Conservation (phyloP, 2,113 vertebrate genomes). For the Nothobranchius furzeri region DNA sequence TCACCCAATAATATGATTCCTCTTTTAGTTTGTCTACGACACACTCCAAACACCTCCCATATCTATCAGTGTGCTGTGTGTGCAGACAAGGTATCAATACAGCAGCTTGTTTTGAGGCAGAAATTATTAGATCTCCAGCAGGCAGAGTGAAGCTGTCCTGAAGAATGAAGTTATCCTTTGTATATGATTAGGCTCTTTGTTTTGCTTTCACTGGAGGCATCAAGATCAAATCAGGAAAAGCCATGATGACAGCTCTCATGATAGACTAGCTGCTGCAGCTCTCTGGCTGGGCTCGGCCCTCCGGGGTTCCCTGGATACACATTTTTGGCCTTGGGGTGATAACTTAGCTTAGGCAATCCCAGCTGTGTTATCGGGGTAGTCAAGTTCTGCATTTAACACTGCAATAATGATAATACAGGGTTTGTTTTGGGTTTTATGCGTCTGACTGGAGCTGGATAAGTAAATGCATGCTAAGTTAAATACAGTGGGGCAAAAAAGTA, state of each 20-base stretch:
- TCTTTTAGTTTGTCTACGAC: slow-evolving; percentile 67
- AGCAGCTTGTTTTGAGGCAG: slow-evolving; percentile 69
- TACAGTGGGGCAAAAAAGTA: too few relatives aligned
- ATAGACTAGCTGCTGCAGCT: slow-evolving; percentile 58
- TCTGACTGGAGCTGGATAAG: slow-evolving; percentile 20
- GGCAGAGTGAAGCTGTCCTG: slow-evolving; percentile 68
- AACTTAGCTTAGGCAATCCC: slow-evolving; percentile 87
- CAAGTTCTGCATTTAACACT: slow-evolving; percentile 71
- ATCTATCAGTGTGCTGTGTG: slow-evolving; percentile 59
- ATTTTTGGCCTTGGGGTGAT: slow-evolving; percentile 78
- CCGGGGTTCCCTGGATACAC: slow-evolving; percentile 31
- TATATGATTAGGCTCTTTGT: slow-evolving; percentile 73
- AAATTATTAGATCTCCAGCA: slow-evolving; percentile 66
- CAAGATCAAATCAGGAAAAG: slow-evolving; percentile 62
- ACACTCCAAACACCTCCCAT: slow-evolving; percentile 61
- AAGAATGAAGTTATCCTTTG: slow-evolving; percentile 70
- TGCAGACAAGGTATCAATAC: slow-evolving; percentile 69
- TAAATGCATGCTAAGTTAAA: slow-evolving; percentile 41
- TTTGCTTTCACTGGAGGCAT: slow-evolving; percentile 68
- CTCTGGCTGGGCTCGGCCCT: slow-evolving; percentile 35
- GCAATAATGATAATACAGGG: slow-evolving; percentile 13
- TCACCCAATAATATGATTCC: slow-evolving; percentile 75
- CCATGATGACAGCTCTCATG: slow-evolving; percentile 62
- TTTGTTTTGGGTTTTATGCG: slow-evolving; percentile 15
- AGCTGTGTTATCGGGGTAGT: slow-evolving; percentile 87